Evolutionary conservation across 2,888 invertebrate species (phyloP), one percentile per base, ranked within the genome.

Genomic region (Erebia epiphron): DNA sequence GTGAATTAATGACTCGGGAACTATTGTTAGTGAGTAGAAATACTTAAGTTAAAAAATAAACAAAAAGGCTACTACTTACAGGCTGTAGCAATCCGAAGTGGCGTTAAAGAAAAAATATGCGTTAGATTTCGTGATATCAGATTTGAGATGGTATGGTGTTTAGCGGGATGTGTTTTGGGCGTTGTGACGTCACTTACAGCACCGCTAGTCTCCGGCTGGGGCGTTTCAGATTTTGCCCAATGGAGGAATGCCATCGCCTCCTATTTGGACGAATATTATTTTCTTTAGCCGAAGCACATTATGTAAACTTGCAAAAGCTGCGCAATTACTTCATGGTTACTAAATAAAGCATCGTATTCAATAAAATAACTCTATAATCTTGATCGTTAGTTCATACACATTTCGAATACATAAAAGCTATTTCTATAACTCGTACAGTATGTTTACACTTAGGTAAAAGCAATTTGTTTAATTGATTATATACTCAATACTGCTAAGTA

Each of bases 41-140:
- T 49, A 35, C 35, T 35, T 35, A 66, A 18, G 61, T 66, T 69
- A 66, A 66, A 61, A 69, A 56, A 71, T 52, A 63, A 70, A 58
- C 73, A 68, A 73, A 68, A 71, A 73, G 80, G 79, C 86, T 93
- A 94, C 93, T 94, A 94, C 93, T 94, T 86, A 94, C 93, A 88
- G 93, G 93, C 93, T 94, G 89, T 83, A 82, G 81, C 79, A 80
- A 86, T 91, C 91, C 93, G 83, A 90, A 84, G 93, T 91, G 88
- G 93, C 93, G 87, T 92, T 88, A 90, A 91, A 89, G 82, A 86
- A 89, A 82, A 86, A 86, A 77, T 83, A 92, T 90, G 91, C 88
- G 89, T 92, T 92, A 92, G 88, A 91, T 88, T 83, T 90, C 87
- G 85, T 90, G 89, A 90, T 87, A 87, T 85, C 87, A 86, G 81